Evolutionary conservation across 2,113 vertebrate species (phyloP).

Genomic region (Rana temporaria): DNA sequence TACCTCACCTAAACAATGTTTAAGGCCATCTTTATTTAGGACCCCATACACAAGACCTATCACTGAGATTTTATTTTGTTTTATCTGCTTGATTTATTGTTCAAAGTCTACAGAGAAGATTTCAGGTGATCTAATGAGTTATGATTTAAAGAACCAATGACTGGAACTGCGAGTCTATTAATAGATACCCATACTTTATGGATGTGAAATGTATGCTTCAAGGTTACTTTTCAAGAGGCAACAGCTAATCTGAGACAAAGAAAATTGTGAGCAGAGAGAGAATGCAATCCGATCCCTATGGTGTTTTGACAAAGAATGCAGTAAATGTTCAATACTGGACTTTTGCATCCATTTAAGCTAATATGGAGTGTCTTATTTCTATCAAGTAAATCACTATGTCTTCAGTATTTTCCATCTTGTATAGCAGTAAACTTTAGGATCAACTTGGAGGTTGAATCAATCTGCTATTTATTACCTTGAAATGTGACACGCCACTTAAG

Average conservation of each 20-base stretch:
- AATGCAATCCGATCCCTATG: constrained; percentile 69
- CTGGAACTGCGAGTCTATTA: background rate
- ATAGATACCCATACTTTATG: constrained; percentile 6
- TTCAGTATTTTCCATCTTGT: constrained; percentile 85
- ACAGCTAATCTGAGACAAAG: constrained; percentile 45
- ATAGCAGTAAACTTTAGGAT: constrained; percentile 88
- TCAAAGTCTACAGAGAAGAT: too few species aligned
- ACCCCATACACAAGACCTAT: too few species aligned
- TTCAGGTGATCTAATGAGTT: background rate
- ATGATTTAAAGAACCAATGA: background rate
- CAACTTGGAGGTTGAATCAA: constrained; percentile 95
- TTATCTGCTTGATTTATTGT: too few species aligned
- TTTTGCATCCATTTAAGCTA: constrained; percentile 83
- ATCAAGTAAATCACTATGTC: constrained; percentile 86
- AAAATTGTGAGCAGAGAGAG: constrained; percentile 44
- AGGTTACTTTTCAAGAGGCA: constrained; percentile 22
- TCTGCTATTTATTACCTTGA: constrained; percentile 98
- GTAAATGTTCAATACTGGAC: constrained; percentile 83
- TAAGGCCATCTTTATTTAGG: too few species aligned
- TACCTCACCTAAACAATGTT: too few species aligned
- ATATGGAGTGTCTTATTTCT: constrained; percentile 86
- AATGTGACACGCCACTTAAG: constrained; percentile 96
- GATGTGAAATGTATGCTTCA: constrained; percentile 14
- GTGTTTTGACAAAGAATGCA: constrained; percentile 67
- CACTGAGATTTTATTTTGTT: too few species aligned